Evolutionary conservation across 2,888 invertebrate species (phyloP).

Genomic region (Eutolmus rufibarbis): DNA sequence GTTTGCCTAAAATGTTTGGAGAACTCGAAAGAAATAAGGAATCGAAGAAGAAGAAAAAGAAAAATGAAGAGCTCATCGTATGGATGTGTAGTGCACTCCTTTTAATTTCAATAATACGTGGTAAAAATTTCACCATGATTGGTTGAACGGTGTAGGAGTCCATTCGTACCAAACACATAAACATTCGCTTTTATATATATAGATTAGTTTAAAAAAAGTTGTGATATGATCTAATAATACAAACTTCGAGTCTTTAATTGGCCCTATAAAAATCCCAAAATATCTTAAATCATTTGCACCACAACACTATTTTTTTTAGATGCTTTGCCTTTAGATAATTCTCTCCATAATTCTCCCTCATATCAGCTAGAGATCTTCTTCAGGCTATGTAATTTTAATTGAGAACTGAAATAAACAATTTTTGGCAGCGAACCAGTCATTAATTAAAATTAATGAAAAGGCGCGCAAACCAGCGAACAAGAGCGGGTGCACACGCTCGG

Average conservation of each 20-base stretch:
- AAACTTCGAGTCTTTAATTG: not conserved
- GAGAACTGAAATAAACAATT: not conserved
- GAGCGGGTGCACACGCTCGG: not conserved
- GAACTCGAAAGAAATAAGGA: too few relatives aligned
- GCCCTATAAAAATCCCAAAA: not conserved
- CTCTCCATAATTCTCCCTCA: not conserved
- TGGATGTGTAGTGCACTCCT: too few relatives aligned
- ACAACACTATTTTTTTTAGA: not conserved
- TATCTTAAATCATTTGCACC: not conserved
- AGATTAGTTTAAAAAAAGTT: not conserved
- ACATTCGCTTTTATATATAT: too few relatives aligned
- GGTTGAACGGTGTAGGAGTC: too few relatives aligned
- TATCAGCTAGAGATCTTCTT: not conserved
- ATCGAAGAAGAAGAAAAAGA: too few relatives aligned
- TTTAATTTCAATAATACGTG: too few relatives aligned
- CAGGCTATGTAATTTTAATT: not conserved
- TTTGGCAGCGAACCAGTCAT: not conserved
- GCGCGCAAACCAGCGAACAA: not conserved
- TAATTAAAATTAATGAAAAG: slow-evolving; percentile 14
- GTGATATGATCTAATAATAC: not conserved
- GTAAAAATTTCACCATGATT: too few relatives aligned
- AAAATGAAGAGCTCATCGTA: too few relatives aligned
- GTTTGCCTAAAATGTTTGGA: too few relatives aligned
- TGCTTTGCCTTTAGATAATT: not conserved
- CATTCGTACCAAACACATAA: too few relatives aligned